phyloP scores from a whole-genome alignment of 2,888 invertebrate genomes.

The Eupsilia transversa region DNA sequence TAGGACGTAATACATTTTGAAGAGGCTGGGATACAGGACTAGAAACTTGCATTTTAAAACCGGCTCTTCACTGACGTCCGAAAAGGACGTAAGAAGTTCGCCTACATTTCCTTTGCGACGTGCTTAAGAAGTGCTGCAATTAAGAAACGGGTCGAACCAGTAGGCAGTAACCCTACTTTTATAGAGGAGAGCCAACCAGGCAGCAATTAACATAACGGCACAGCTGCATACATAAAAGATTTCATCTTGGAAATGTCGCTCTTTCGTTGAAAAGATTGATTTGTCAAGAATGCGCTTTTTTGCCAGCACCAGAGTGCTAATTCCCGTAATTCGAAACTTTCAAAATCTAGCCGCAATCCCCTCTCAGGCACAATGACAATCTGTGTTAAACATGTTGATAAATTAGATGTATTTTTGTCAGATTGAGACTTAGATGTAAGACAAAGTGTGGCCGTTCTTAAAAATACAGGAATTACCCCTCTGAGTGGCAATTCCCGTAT shows the following conservation, averaged over 20 bases:
- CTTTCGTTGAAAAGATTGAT: neutral
- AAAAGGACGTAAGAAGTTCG: conserved; percentile 45
- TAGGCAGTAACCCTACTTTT: conserved; percentile 28
- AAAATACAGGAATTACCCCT: no score
- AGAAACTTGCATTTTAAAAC: conserved; percentile 23
- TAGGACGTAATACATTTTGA: neutral
- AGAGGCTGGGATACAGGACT: conserved; percentile 1
- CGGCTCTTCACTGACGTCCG: conserved; percentile 23
- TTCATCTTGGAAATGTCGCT: neutral
- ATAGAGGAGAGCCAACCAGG: conserved; percentile 17
- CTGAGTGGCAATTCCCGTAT: no score
- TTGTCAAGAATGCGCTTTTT: neutral
- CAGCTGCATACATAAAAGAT: neutral
- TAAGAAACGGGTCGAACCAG: conserved; percentile 54
- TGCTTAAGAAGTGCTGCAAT: conserved; percentile 44
- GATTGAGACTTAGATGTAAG: no score
- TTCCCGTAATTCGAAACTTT: neutral
- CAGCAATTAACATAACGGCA: conserved; percentile 41
- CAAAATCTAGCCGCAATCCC: neutral
- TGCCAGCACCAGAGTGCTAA: neutral
- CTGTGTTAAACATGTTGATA: neutral
- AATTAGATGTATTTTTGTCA: neutral
- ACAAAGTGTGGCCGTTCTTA: no score
- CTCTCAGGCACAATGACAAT: neutral
- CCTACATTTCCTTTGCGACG: conserved; percentile 54